Conservation (phyloP, 64 coral and sea anemone genomes). For the Orbicella faveolata region DNA sequence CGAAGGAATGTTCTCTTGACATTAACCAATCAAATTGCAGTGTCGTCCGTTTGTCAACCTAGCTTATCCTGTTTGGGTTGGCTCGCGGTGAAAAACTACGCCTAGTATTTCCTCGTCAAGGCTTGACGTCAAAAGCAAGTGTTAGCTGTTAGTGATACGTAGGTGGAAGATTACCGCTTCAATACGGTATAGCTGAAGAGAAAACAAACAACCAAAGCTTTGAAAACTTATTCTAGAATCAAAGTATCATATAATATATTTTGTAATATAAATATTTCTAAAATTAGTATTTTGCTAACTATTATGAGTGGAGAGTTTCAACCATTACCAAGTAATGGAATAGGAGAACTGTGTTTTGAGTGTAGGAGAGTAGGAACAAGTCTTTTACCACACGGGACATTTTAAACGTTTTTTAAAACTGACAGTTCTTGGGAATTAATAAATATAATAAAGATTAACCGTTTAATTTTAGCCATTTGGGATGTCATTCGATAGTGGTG, state of each 20-base stretch:
- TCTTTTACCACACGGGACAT: not conserved
- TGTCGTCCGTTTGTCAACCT: not conserved
- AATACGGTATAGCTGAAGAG: not conserved
- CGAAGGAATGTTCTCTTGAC: not conserved
- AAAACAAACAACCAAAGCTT: constrained; percentile 18
- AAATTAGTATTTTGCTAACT: constrained; percentile 21
- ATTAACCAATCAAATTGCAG: constrained; percentile 11
- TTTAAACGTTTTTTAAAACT: constrained; percentile 2
- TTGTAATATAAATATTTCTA: constrained; percentile 37
- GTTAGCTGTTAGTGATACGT: not conserved
- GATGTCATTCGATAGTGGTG: constrained; percentile 14
- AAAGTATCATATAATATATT: constrained; percentile 48
- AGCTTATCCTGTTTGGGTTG: not conserved
- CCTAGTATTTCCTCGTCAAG: not conserved
- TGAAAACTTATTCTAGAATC: constrained; percentile 29
- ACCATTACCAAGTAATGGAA: not conserved
- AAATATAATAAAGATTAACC: constrained; percentile 29
- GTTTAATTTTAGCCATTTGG: constrained; percentile 6
- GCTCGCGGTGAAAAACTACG: not conserved
- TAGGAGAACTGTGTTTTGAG: not conserved
- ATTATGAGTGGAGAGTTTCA: not conserved
- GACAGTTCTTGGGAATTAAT: constrained; percentile 32
- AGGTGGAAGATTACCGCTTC: not conserved
- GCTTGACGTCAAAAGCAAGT: no score
- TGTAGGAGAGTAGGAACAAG: not conserved